Conservation (phyloP, 2,888 invertebrate genomes). For the Epinotia nisella region DNA sequence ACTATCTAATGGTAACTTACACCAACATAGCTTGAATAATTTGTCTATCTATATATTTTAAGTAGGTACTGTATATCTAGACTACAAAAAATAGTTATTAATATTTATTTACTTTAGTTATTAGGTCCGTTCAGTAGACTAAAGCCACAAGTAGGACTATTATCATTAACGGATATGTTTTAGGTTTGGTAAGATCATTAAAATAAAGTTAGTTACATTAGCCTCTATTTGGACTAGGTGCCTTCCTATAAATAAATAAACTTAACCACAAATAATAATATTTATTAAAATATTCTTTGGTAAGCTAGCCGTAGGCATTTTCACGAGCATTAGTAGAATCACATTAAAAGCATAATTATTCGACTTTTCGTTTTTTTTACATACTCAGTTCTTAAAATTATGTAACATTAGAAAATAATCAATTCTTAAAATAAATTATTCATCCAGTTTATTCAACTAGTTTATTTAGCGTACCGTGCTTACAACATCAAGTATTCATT, state of each 20-base stretch:
- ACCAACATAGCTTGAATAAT: slow-evolving; percentile 8
- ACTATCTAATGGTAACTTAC: slow-evolving; percentile 35
- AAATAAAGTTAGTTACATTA: not conserved
- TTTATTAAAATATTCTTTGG: slow-evolving; percentile 71
- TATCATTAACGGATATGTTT: not conserved
- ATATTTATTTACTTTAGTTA: not conserved
- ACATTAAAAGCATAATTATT: slow-evolving; percentile 50
- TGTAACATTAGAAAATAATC: slow-evolving; percentile 23
- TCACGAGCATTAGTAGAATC: slow-evolving; percentile 67
- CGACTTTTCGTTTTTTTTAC: slow-evolving; percentile 48
- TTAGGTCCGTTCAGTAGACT: not conserved
- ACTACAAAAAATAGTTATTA: not conserved
- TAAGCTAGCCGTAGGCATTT: slow-evolving; percentile 72
- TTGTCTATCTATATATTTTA: slow-evolving; percentile 16
- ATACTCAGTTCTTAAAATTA: slow-evolving; percentile 11
- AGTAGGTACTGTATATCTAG: not conserved
- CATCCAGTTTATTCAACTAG: slow-evolving; percentile 17
- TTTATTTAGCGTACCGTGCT: slow-evolving; percentile 28
- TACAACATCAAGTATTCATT: slow-evolving; percentile 11
- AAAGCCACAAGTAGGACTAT: not conserved
- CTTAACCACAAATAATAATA: slow-evolving; percentile 45
- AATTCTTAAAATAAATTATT: slow-evolving; percentile 35
- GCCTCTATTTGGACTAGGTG: not conserved
- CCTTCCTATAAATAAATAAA: slow-evolving; percentile 32
- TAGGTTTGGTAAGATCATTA: not conserved